These are phyloP conservation scores for Philereme transversata DNA, from an alignment of 2,888 invertebrate genomes.

Conservation along the genomic window DNA sequence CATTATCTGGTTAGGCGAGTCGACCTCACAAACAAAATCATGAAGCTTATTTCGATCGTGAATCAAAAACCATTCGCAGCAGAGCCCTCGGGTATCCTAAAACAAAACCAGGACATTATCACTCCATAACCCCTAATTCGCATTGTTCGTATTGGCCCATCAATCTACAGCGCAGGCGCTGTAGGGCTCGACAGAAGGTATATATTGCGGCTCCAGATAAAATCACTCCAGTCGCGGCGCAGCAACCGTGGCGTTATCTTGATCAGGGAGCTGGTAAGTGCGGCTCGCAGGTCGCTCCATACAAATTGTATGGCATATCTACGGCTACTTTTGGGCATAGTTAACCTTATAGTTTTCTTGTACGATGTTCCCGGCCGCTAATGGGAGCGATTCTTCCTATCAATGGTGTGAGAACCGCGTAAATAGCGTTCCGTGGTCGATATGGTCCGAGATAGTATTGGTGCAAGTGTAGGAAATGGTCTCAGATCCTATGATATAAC, in stretches of 20 bases:
- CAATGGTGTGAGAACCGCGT: slow-evolving; percentile 66
- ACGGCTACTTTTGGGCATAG: slow-evolving; percentile 80
- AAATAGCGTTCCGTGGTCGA: slow-evolving; percentile 46
- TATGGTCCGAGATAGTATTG: slow-evolving; percentile 54
- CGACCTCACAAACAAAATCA: slow-evolving; percentile 2
- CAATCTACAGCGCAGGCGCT: slow-evolving; percentile 68
- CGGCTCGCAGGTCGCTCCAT: slow-evolving; percentile 74
- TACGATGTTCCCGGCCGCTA: slow-evolving; percentile 69
- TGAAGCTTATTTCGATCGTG: slow-evolving; percentile 16
- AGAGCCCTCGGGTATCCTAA: slow-evolving; percentile 4
- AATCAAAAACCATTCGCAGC: slow-evolving; percentile 14
- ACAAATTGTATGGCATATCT: slow-evolving; percentile 82
- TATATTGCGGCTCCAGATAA: slow-evolving; percentile 68
- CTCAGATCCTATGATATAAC: slow-evolving; percentile 27
- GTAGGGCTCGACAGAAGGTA: slow-evolving; percentile 58
- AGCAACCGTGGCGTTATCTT: slow-evolving; percentile 72
- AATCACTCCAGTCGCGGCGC: slow-evolving; percentile 68
- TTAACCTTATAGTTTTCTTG: slow-evolving; percentile 79
- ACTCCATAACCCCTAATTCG: slow-evolving; percentile 54
- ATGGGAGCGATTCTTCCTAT: slow-evolving; percentile 73
- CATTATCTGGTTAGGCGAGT: slow-evolving; percentile 10
- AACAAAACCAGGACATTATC: slow-evolving; percentile 34
- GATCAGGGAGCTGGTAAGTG: slow-evolving; percentile 69
- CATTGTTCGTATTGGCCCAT: slow-evolving; percentile 77
- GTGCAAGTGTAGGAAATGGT: slow-evolving; percentile 51